These are phyloP conservation scores for Lepus timidus DNA, from an alignment of 2,113 vertebrate genomes.

Conservation along the genomic window DNA sequence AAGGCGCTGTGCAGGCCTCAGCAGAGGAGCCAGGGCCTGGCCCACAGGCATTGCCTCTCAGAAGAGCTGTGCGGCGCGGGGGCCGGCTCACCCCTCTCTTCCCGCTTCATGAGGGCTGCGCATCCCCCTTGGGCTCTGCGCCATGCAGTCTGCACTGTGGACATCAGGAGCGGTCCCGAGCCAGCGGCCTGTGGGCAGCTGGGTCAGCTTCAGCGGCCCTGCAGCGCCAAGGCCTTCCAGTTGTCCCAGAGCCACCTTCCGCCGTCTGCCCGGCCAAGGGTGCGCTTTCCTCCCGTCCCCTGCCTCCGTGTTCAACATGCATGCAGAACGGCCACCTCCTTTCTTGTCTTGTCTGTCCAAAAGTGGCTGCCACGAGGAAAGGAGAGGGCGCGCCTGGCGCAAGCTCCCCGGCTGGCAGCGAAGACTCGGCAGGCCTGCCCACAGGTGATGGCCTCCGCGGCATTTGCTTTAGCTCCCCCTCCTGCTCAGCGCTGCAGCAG, in stretches of 20 bases:
- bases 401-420: too few relatives aligned
- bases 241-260: slow-evolving; percentile 73
- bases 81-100: slow-evolving; percentile 18
- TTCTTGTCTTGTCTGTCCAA: slow-evolving; percentile 69
- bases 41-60: slow-evolving; percentile 37
- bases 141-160: slow-evolving; percentile 62
- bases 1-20: neutral
- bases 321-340: slow-evolving; percentile 48
- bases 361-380: slow-evolving; percentile 28
- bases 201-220: slow-evolving; percentile 72
- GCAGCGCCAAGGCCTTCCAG: slow-evolving; percentile 46
- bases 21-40: neutral
- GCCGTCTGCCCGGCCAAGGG: slow-evolving; percentile 68
- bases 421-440: too few relatives aligned
- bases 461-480: slow-evolving; percentile 49
- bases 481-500: slow-evolving; percentile 33
- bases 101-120: neutral
- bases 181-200: slow-evolving; percentile 75
- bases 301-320: slow-evolving; percentile 57
- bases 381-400: neutral
- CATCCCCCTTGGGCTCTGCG: slow-evolving; percentile 64
- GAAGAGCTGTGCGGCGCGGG: neutral
- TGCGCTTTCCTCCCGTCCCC: slow-evolving; percentile 51
- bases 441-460: neutral
- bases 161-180: slow-evolving; percentile 53